Conservation (phyloP, 2,797 vertebrate genomes). For the Mus minutoides region DNA sequence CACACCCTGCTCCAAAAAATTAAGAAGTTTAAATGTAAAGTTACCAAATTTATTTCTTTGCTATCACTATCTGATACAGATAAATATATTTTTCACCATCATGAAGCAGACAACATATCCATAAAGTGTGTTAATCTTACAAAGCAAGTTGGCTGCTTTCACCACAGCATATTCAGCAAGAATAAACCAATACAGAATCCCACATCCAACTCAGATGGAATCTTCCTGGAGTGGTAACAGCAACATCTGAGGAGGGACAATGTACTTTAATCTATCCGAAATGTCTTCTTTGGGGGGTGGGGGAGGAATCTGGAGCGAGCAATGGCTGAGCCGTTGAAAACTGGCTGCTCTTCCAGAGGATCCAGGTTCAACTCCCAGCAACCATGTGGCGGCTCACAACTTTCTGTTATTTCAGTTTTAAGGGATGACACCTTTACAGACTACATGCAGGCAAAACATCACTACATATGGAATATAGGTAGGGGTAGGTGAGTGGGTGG, state of each 20-base stretch:
- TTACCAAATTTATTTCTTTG: constrained; percentile 51
- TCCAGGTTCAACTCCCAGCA: neutral
- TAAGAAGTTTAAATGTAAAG: neutral
- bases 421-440: neutral
- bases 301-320: neutral
- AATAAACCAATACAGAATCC: neutral
- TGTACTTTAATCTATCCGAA: constrained; percentile 43
- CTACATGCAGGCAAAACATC: neutral
- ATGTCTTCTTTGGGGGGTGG: neutral
- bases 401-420: neutral
- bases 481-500: neutral
- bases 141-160: neutral
- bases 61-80: constrained; percentile 1
- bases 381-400: neutral
- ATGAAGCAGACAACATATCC: neutral
- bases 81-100: neutral
- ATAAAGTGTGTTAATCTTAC: neutral
- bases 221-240: neutral
- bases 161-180: neutral
- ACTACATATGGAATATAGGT: neutral
- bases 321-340: neutral
- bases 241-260: neutral
- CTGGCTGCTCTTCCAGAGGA: neutral
- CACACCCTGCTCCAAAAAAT: neutral
- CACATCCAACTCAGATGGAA: neutral